phyloP scores from a whole-genome alignment of 1,140 invertebrate species.

The Drosophila bocki region DNA sequence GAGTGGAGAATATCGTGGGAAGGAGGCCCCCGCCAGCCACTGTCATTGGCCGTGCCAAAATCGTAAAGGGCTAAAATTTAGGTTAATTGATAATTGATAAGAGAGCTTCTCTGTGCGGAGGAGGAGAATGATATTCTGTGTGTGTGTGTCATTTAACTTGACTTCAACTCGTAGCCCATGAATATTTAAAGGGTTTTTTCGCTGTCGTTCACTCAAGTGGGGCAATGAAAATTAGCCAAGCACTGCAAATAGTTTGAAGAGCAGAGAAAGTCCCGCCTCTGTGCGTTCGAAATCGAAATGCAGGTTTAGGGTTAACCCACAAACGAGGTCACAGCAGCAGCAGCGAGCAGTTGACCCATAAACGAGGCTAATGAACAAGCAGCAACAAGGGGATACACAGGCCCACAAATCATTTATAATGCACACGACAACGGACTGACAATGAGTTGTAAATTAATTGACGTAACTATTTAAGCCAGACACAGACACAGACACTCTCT shows the following conservation, averaged over 20 bases:
- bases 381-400: background rate
- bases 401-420: slow-evolving; percentile 79
- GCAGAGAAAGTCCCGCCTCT: slow-evolving; percentile 10
- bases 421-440: slow-evolving; percentile 75
- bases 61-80: slow-evolving; percentile 74
- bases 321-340: slow-evolving; percentile 68
- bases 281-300: slow-evolving; percentile 53
- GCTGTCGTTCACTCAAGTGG: slow-evolving; percentile 54
- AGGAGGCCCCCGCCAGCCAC: no score
- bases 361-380: slow-evolving; percentile 55
- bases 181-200: slow-evolving; percentile 55
- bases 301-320: slow-evolving; percentile 12
- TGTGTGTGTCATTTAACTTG: slow-evolving; percentile 35
- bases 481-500: slow-evolving; percentile 8
- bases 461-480: slow-evolving; percentile 73
- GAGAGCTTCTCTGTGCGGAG: slow-evolving; percentile 28
- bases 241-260: slow-evolving; percentile 69
- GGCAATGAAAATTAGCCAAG: slow-evolving; percentile 72
- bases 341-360: slow-evolving; percentile 67
- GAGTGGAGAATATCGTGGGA: background rate
- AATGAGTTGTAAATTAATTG: slow-evolving; percentile 81
- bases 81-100: slow-evolving; percentile 84
- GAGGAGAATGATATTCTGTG: background rate
- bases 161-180: slow-evolving; percentile 59
- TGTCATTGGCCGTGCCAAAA: slow-evolving; percentile 70